These are phyloP conservation scores for Eristalinus sepulchralis DNA, from an alignment of 2,888 invertebrate genomes.

Conservation along the genomic window DNA sequence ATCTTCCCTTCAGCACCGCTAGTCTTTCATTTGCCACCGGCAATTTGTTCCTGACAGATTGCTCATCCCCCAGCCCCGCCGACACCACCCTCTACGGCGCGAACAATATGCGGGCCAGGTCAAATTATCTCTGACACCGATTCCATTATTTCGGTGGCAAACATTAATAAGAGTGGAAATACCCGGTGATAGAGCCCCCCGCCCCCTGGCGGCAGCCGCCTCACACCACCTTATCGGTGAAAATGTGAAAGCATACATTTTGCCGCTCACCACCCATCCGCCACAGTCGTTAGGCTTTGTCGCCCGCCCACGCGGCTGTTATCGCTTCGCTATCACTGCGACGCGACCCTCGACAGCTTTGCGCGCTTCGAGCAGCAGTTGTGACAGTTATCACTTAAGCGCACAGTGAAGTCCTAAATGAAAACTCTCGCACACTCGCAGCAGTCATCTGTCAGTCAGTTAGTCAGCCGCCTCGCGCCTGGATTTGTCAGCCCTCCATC, in stretches of 20 bases:
- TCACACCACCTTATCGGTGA: slow-evolving; percentile 4
- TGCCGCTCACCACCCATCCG: neutral
- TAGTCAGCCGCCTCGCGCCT: neutral
- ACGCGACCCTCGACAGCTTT: slow-evolving; percentile 28
- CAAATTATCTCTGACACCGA: neutral
- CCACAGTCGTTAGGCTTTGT: neutral
- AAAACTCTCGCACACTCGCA: slow-evolving; percentile 15
- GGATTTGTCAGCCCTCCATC: slow-evolving; percentile 15
- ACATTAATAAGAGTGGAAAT: neutral
- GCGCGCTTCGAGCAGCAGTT: slow-evolving; percentile 9
- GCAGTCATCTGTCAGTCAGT: slow-evolving; percentile 52
- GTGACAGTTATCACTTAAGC: slow-evolving; percentile 53
- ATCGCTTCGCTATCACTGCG: slow-evolving; percentile 24
- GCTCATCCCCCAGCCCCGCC: neutral
- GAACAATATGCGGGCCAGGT: neutral
- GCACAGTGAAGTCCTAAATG: slow-evolving; percentile 37
- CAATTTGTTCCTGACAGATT: neutral
- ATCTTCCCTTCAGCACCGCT: neutral
- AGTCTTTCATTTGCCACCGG: neutral
- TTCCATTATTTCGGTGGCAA: neutral
- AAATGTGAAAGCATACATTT: slow-evolving; percentile 5
- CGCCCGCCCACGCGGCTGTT: neutral
- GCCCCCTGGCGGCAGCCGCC: slow-evolving; percentile 11
- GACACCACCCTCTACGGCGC: neutral
- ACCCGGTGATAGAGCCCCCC: neutral